Evolutionary conservation across 2,113 vertebrate genomes (phyloP).

Genomic region (Hippoglossus stenolepis): DNA sequence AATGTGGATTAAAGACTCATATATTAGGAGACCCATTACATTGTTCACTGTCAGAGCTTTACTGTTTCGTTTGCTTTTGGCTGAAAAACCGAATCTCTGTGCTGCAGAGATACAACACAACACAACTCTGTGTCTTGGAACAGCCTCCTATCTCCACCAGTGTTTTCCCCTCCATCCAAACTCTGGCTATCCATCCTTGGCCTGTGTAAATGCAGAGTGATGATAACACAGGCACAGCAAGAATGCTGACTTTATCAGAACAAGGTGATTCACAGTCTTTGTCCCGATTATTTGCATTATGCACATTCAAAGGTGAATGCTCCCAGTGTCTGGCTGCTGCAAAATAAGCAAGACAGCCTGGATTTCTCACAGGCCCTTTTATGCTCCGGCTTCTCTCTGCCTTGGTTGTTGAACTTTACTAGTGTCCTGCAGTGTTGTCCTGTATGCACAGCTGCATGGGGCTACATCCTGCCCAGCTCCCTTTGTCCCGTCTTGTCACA

Average conservation of each 20-base stretch:
- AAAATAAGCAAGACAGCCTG: constrained; percentile 46
- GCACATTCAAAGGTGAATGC: constrained; percentile 8
- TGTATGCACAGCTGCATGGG: constrained; percentile 83
- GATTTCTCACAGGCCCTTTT: constrained; percentile 48
- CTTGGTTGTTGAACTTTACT: constrained; percentile 70
- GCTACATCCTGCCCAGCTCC: constrained; percentile 46
- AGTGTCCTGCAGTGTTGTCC: constrained; percentile 67
- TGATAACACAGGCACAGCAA: constrained; percentile 5
- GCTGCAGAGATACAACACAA: neutral
- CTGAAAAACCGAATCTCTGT: neutral
- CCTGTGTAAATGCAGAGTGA: constrained; percentile 28
- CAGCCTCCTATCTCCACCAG: neutral
- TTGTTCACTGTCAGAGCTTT: neutral
- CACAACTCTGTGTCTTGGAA: neutral
- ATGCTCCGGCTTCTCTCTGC: constrained; percentile 54
- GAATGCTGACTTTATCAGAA: constrained; percentile 34
- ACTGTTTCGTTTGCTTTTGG: neutral
- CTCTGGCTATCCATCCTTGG: constrained; percentile 21
- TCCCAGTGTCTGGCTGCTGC: constrained; percentile 16
- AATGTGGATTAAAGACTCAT: neutral
- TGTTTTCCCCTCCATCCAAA: constrained; percentile 17
- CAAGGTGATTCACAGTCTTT: constrained; percentile 20
- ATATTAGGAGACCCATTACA: neutral
- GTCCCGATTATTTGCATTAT: neutral
- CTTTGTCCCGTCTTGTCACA: constrained; percentile 74